Base-by-base conservation (phyloP, 2,888 invertebrate species). In the Harmothoe impar region DNA sequence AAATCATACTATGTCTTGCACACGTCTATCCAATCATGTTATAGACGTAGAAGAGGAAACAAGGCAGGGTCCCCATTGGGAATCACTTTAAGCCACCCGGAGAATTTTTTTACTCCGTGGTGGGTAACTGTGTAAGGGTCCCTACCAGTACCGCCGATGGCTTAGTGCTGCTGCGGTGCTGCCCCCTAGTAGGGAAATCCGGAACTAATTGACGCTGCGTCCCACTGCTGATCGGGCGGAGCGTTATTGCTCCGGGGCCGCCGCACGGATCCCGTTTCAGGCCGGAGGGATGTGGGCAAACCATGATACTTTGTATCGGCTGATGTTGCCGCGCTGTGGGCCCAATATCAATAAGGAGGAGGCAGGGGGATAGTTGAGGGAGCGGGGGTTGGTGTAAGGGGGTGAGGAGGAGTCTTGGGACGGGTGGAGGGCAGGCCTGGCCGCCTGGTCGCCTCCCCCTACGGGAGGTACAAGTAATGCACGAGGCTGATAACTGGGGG, bases 251-350 rank as follows among this genome's bases (percentile, higher is more conserved):
- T 72, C 29, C 72, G 29, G 3, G n/a, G 29, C 72, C 25, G 29
- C 72, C 72, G 29, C 23, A 15, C 3, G n/a, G 81, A 81, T 81
- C 81, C 81, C 20, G 43, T 81, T 81, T 35, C 81, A 81, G 35
- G 81, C 35, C 81, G 0, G 20, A 17, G 35, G 81, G 72, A 12
- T 81, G 81, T 81, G 0, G 12, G 81, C 15, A 43, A 33, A 25
- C 17, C 43, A 31, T 20, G 81, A 81, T 81, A 81, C 81, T 81
- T 81, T 81, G 81, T 81, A 81, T 43, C 81, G 81, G 81, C 17
- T 35, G 81, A 20, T 81, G 81, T 43, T 81, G 81, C n/a, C 15
- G 81, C 20, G 0, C 81, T 35, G 43, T 17, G 35, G 81, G 81
- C 81, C 33, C 43, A 23, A 81, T 81, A 43, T 43, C 81, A 81